Conservation (phyloP, 1,140 invertebrate species). For the Amphibalanus amphitrite region DNA sequence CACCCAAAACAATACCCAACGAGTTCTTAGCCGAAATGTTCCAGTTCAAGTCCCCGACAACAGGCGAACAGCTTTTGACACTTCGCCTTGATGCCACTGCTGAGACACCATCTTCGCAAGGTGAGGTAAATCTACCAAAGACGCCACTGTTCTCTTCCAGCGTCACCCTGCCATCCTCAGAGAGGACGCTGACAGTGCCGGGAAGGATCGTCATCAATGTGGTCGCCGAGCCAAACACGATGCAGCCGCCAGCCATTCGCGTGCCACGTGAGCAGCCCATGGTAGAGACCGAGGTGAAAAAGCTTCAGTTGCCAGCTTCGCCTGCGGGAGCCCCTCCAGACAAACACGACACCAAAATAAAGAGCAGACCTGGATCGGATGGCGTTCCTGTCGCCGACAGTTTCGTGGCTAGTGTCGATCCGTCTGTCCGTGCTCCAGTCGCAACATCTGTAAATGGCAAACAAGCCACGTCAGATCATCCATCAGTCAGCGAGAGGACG, state of each 20-base stretch:
- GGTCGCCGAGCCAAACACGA: background rate
- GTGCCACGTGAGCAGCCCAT: background rate
- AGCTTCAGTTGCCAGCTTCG: too few species aligned
- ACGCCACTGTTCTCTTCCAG: background rate
- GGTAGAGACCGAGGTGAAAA: too few species aligned
- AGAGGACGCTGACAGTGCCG: background rate
- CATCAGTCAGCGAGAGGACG: too few species aligned
- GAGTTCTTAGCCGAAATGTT: background rate
- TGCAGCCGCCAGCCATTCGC: background rate
- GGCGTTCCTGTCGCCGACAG: too few species aligned
- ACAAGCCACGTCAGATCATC: too few species aligned
- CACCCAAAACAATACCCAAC: background rate
- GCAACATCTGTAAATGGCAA: too few species aligned
- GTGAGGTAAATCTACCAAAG: background rate
- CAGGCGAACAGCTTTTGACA: background rate
- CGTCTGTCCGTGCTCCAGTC: too few species aligned
- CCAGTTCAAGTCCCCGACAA: background rate
- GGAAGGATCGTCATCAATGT: background rate
- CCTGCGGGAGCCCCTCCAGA: too few species aligned
- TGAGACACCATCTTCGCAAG: background rate
- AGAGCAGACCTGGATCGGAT: too few species aligned
- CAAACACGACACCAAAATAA: too few species aligned
- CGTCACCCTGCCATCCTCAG: background rate
- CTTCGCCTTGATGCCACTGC: background rate
- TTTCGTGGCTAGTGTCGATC: too few species aligned